A percentile compares a stretch with the other conserved stretches of the same genome.
Evolutionary conservation across 2,113 vertebrate genomes (phyloP).

Genomic region (Guaruba guarouba): DNA sequence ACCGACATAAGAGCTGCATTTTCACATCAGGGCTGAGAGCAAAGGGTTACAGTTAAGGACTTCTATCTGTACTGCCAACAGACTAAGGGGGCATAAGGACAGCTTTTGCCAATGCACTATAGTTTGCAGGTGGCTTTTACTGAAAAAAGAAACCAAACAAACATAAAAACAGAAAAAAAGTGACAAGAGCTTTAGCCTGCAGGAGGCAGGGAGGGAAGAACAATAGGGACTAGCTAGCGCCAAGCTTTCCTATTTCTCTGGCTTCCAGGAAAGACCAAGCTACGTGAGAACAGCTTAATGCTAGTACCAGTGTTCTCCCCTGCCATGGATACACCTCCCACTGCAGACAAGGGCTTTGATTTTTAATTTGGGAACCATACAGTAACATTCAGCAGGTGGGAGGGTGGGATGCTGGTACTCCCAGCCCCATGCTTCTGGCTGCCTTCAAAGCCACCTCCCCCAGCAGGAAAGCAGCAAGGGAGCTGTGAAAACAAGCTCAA

Average conservation of each 20-base stretch:
- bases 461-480: not conserved
- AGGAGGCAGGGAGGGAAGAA: not conserved
- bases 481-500: conserved; percentile 15
- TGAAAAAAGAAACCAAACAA: no score
- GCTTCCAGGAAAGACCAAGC: not conserved
- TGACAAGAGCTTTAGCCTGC: not conserved
- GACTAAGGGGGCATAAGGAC: not conserved
- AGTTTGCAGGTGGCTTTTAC: not conserved
- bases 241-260: not conserved
- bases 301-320: not conserved
- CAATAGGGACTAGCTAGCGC: not conserved
- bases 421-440: not conserved
- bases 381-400: not conserved
- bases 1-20: not conserved
- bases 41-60: not conserved
- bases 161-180: not conserved
- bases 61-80: not conserved
- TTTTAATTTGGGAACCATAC: not conserved
- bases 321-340: not conserved
- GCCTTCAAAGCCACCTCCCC: not conserved
- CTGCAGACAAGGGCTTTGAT: not conserved
- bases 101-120: not conserved
- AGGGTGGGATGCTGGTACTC: conserved; percentile 12
- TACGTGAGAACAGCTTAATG: not conserved
- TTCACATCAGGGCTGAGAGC: not conserved